A percentile compares a stretch with the other conserved stretches of the same genome.
These are phyloP conservation scores for Phrynosoma platyrhinos DNA, from an alignment of 2,113 vertebrate species.

Conservation along the genomic window DNA sequence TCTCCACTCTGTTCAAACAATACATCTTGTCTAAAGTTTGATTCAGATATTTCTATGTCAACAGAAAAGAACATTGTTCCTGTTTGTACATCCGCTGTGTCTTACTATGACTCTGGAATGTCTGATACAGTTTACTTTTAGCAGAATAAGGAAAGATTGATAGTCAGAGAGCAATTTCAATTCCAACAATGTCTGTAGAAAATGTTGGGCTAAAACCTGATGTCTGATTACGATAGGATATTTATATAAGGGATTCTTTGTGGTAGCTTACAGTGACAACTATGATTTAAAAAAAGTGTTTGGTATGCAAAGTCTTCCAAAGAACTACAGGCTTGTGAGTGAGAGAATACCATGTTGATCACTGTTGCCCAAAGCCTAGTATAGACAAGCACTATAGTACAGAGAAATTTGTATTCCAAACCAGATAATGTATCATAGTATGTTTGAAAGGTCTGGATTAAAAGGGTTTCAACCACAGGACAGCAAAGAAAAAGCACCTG, in stretches of 20 bases:
- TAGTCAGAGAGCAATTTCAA: background rate
- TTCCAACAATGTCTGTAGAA: background rate
- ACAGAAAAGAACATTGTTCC: background rate
- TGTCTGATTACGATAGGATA: background rate
- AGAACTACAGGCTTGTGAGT: background rate
- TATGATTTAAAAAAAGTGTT: background rate
- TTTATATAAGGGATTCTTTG: background rate
- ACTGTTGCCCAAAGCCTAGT: background rate
- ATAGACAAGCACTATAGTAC: background rate
- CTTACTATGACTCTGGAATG: conserved; percentile 5
- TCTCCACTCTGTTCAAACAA: conserved; percentile 45
- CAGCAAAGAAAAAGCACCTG: background rate
- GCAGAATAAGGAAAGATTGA: conserved; percentile 27
- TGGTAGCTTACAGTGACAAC: background rate
- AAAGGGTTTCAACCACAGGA: background rate
- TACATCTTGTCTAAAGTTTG: conserved; percentile 48
- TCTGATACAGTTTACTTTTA: background rate
- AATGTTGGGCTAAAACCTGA: background rate
- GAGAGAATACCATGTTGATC: background rate
- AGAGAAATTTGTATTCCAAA: background rate
- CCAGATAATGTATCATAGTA: background rate
- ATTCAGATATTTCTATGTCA: conserved; percentile 55
- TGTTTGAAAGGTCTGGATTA: conserved; percentile 16
- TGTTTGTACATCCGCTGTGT: conserved; percentile 27
- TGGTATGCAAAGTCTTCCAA: background rate